Evolutionary conservation across 2,797 vertebrate genomes (phyloP).

Genomic region (Rhyacichthys aspro): DNA sequence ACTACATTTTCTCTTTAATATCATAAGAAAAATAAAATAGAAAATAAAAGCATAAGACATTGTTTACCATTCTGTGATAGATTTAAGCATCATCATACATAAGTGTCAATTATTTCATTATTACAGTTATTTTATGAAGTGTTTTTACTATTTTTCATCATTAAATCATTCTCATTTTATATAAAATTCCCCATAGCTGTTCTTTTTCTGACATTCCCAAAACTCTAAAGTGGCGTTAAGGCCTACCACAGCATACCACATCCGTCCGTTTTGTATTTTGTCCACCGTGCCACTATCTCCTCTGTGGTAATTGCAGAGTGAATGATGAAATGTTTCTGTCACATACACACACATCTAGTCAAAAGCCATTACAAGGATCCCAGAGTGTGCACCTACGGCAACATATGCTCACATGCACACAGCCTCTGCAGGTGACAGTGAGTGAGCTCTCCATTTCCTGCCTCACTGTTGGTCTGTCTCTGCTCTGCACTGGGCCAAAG

Average conservation of each 20-base stretch:
- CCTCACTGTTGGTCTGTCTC: conserved; percentile 25
- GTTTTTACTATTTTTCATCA: conserved; percentile 12
- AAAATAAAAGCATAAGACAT: conserved; percentile 18
- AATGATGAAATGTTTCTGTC: conserved; percentile 61
- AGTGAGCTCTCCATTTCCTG: conserved; percentile 55
- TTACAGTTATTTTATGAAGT: conserved; percentile 7
- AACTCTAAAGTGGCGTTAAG: conserved; percentile 20
- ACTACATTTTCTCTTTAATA: conserved; percentile 13
- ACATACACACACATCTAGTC: neutral
- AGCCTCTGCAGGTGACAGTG: conserved; percentile 53
- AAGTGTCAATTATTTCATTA: conserved; percentile 21
- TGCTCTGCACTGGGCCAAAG: conserved; percentile 29
- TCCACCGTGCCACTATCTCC: conserved; percentile 21
- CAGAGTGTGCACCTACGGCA: conserved; percentile 20
- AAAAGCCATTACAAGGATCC: conserved; percentile 9
- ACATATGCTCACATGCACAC: conserved; percentile 14
- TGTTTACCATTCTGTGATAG: conserved; percentile 15
- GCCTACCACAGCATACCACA: conserved; percentile 14
- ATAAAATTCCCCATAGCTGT: conserved; percentile 2
- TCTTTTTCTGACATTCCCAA: conserved; percentile 6
- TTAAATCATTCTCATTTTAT: neutral
- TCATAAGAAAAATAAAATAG: too few species aligned
- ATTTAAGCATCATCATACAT: conserved; percentile 11
- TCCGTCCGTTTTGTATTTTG: conserved; percentile 9
- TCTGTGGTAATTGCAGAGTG: conserved; percentile 27